Conservation (phyloP, 2,888 invertebrate genomes). For the Lottia gigantea region DNA sequence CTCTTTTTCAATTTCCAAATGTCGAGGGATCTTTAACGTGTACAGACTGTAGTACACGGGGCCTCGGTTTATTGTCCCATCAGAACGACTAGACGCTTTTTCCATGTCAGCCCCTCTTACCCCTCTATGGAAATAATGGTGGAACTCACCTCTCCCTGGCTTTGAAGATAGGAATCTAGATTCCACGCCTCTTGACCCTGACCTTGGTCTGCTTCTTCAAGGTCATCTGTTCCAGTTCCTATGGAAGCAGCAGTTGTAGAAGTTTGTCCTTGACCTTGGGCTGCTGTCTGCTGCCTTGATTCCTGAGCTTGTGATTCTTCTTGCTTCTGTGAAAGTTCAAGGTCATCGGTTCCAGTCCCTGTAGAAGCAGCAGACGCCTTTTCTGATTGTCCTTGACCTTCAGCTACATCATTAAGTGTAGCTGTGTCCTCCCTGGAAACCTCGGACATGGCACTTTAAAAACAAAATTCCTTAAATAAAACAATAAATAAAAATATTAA, state of each 20-base stretch:
- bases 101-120: no score
- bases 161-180: background rate
- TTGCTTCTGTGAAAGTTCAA: background rate
- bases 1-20: no score
- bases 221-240: background rate
- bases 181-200: background rate
- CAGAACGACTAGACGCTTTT: no score
- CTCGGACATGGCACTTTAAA: slow-evolving; percentile 3
- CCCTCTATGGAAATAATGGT: no score
- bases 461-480: background rate
- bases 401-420: slow-evolving; percentile 5
- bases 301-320: no score
- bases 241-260: background rate
- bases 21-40: no score
- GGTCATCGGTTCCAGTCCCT: slow-evolving; percentile 1
- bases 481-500: background rate
- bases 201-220: background rate
- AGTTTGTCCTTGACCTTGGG: background rate
- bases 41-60: no score
- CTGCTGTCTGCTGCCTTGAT: background rate
- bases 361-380: background rate
- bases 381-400: background rate
- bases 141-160: background rate
- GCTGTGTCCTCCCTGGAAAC: background rate
- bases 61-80: no score